Evolutionary conservation across 2,888 invertebrate genomes (phyloP).

Genomic region (Rhamnusium bicolor): DNA sequence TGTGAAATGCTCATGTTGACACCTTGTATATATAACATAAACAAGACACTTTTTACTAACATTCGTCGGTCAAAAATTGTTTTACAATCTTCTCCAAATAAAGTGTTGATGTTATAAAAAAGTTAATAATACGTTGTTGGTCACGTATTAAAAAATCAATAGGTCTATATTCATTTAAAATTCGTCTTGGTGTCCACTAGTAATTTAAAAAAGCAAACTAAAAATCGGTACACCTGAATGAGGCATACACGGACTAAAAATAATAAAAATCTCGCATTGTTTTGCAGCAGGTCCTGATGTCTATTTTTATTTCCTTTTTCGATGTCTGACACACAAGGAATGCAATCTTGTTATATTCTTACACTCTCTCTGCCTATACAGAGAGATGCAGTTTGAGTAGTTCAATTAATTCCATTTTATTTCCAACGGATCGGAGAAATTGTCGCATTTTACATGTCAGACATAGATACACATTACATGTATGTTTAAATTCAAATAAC

Average conservation of each 20-base stretch:
- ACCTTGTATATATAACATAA: not conserved
- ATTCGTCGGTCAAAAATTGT: not conserved
- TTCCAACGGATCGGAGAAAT: conserved; percentile 20
- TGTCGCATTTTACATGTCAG: not conserved
- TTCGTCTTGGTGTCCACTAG: conserved; percentile 13
- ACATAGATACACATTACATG: too few relatives aligned
- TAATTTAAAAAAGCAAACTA: conserved; percentile 28
- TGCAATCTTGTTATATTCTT: conserved; percentile 62
- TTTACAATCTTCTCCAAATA: not conserved
- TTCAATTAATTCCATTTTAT: conserved; percentile 8
- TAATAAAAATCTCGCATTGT: conserved; percentile 59
- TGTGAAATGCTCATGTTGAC: too few relatives aligned
- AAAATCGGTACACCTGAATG: conserved; percentile 34
- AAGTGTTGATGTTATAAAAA: conserved; percentile 5
- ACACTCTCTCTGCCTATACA: conserved; percentile 48
- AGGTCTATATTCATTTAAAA: conserved; percentile 13
- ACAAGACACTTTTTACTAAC: not conserved
- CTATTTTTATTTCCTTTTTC: conserved; percentile 56
- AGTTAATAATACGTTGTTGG: not conserved
- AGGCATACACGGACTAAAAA: conserved; percentile 44
- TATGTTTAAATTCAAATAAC: too few relatives aligned
- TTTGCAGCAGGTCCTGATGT: conserved; percentile 57
- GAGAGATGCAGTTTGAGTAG: conserved; percentile 23
- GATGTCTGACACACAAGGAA: conserved; percentile 60
- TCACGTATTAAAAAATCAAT: not conserved